Evolutionary conservation across 1,140 invertebrate species (phyloP).

Genomic region (Drosophila albomicans): DNA sequence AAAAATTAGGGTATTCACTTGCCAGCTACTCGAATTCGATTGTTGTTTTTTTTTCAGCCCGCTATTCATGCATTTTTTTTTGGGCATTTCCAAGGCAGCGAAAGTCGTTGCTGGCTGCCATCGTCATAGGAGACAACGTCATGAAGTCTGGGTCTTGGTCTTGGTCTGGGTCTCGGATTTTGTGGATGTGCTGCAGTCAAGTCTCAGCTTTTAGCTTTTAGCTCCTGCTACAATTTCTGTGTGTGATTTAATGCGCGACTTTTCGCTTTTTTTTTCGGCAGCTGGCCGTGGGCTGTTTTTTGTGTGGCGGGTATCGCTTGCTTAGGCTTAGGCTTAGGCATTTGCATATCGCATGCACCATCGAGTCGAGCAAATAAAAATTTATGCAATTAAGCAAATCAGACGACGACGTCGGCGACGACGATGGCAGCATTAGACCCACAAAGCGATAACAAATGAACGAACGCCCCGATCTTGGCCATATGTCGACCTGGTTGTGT

Average conservation of each 20-base stretch:
- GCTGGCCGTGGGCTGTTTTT: slow-evolving; percentile 37
- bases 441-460: slow-evolving; percentile 43
- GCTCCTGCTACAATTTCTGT: slow-evolving; percentile 66
- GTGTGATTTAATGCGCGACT: slow-evolving; percentile 74
- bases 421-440: slow-evolving; percentile 2
- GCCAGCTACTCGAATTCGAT: slow-evolving; percentile 4
- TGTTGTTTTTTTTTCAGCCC: slow-evolving; percentile 15
- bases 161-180: slow-evolving; percentile 6
- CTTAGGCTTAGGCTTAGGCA: slow-evolving; percentile 9
- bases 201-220: neutral
- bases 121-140: slow-evolving; percentile 33
- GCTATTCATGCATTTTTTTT: slow-evolving; percentile 22
- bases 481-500: slow-evolving; percentile 4
- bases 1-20: slow-evolving; percentile 10
- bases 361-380: slow-evolving; percentile 74
- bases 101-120: slow-evolving; percentile 51
- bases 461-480: slow-evolving; percentile 32
- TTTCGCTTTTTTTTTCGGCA: slow-evolving; percentile 54
- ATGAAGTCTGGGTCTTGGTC: slow-evolving; percentile 20
- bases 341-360: slow-evolving; percentile 78
- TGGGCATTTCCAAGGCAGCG: slow-evolving; percentile 56
- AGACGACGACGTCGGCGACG: slow-evolving; percentile 54
- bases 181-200: neutral
- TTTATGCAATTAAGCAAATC: slow-evolving; percentile 82
- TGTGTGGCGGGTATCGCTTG: slow-evolving; percentile 4